phyloP scores from a whole-genome alignment of 2,888 invertebrate genomes.

The Scaptomyza caliginosa region DNA sequence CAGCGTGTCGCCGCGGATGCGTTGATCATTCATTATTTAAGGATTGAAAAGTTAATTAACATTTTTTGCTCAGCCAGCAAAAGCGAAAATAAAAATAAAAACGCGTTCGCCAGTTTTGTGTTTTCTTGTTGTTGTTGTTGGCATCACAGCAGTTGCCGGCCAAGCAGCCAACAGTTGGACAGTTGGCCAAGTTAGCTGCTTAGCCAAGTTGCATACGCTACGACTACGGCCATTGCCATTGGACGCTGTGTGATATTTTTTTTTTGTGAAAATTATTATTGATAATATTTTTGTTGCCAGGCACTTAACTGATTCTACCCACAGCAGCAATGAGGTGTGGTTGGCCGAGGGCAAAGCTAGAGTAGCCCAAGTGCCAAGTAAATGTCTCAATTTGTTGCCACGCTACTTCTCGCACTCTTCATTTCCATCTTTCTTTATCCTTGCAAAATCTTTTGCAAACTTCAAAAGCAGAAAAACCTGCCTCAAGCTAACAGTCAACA shows the following conservation, averaged over 20 bases:
- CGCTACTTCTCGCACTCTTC: not conserved
- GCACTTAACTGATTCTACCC: constrained; percentile 56
- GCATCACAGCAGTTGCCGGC: constrained; percentile 50
- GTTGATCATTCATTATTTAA: constrained; percentile 84
- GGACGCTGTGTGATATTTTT: constrained; percentile 48
- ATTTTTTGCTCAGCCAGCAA: constrained; percentile 80
- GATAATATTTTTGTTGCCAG: constrained; percentile 67
- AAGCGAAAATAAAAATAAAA: constrained; percentile 15
- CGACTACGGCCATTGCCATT: constrained; percentile 21
- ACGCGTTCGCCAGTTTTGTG: constrained; percentile 38
- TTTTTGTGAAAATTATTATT: constrained; percentile 71
- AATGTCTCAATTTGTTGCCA: constrained; percentile 60
- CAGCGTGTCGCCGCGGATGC: constrained; percentile 83
- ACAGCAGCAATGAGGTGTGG: constrained; percentile 13
- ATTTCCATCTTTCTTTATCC: not conserved
- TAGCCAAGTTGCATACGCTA: constrained; percentile 50
- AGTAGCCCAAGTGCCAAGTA: constrained; percentile 35
- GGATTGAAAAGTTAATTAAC: constrained; percentile 85
- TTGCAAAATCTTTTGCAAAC: not conserved
- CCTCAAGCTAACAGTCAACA: constrained; percentile 4
- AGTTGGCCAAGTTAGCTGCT: constrained; percentile 55
- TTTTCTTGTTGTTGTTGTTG: constrained; percentile 23
- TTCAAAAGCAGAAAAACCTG: not conserved
- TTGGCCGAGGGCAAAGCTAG: not conserved
- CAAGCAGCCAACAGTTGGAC: constrained; percentile 26